These are phyloP conservation scores for Engystomops pustulosus DNA, from an alignment of 2,113 vertebrate species.

Conservation along the genomic window DNA sequence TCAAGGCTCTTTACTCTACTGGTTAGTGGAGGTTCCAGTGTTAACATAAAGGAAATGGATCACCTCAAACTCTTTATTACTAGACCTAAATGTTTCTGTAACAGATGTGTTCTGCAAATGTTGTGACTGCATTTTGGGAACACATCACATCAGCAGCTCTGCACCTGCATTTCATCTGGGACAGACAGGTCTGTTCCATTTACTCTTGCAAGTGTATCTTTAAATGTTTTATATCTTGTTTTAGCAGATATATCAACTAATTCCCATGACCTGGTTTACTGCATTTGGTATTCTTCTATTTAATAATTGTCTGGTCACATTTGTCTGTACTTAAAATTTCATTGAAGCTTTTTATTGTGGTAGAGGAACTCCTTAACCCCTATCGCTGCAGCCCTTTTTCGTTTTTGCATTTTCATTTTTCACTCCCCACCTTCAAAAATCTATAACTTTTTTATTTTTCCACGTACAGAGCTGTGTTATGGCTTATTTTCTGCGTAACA, in stretches of 20 bases:
- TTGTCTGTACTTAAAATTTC: background rate
- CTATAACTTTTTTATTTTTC: too few relatives aligned
- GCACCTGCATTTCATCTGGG: slow-evolving; percentile 7
- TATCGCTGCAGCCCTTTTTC: too few relatives aligned
- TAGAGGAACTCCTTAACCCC: too few relatives aligned
- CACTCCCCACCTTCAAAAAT: too few relatives aligned
- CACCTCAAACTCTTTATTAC: too few relatives aligned
- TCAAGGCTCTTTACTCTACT: too few relatives aligned
- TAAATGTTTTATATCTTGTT: background rate
- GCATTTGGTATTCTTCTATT: background rate
- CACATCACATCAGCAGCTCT: background rate
- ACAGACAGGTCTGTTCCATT: background rate
- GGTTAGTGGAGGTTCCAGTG: too few relatives aligned
- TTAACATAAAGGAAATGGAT: too few relatives aligned
- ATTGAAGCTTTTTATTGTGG: too few relatives aligned
- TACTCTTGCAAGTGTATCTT: background rate
- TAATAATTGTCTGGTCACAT: background rate
- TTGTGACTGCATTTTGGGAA: background rate
- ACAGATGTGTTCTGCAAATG: background rate
- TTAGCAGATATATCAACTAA: background rate
- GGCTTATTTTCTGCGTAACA: too few relatives aligned
- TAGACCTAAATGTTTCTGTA: background rate
- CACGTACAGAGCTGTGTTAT: too few relatives aligned
- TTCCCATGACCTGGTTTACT: background rate
- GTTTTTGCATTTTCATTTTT: too few relatives aligned